A percentile compares a stretch with the other conserved stretches of the same genome.
Conservation (phyloP, 2,797 vertebrate genomes). For the Macropodus opercularis region DNA sequence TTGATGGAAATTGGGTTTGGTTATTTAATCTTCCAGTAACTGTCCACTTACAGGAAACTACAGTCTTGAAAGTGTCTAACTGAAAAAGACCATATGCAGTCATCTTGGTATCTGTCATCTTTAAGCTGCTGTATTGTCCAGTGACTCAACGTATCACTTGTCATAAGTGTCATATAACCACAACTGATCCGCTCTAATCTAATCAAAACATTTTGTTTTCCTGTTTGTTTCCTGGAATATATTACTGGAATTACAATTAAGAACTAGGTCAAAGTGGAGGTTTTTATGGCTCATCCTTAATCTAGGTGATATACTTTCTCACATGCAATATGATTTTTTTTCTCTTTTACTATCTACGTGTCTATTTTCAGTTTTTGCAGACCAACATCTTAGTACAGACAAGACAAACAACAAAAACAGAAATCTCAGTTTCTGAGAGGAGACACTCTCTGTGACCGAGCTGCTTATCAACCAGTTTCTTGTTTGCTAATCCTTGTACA, state of each 20-base stretch:
- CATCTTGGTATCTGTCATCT: background rate
- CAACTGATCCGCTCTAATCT: constrained; percentile 3
- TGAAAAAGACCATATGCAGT: no score
- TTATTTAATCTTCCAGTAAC: background rate
- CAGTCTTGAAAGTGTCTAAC: no score
- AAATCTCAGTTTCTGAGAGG: background rate
- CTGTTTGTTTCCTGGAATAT: background rate
- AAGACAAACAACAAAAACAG: background rate
- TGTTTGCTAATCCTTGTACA: background rate
- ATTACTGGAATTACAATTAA: background rate
- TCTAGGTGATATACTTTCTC: background rate
- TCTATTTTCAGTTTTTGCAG: background rate
- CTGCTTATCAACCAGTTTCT: background rate
- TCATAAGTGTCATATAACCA: background rate
- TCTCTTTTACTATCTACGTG: background rate
- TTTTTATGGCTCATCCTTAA: background rate
- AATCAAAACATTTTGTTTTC: background rate
- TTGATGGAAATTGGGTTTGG: background rate
- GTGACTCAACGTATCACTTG: no score
- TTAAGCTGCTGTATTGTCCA: background rate
- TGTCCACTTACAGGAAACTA: no score
- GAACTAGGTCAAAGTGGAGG: background rate
- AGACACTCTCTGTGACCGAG: no score
- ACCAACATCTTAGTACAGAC: background rate
- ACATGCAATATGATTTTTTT: background rate